phyloP scores from a whole-genome alignment of 1,140 invertebrate genomes.

The Drosophila auraria region DNA sequence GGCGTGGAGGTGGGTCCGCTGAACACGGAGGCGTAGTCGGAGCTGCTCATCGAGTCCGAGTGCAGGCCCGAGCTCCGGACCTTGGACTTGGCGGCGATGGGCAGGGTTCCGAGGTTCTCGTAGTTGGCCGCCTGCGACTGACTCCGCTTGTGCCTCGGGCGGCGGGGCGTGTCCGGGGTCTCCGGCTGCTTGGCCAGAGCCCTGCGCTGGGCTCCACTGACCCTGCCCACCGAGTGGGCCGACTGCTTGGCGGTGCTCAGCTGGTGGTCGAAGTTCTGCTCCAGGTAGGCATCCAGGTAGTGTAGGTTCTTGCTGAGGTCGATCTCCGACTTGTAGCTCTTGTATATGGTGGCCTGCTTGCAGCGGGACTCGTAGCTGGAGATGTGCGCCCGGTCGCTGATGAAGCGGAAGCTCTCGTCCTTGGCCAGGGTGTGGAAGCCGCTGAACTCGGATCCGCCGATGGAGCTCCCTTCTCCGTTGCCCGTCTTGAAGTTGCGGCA shows the following conservation, averaged over 20 bases:
- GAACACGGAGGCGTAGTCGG: slow-evolving; percentile 84
- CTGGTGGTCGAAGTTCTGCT: slow-evolving; percentile 81
- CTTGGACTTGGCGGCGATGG: slow-evolving; percentile 45
- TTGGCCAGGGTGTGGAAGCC: slow-evolving; percentile 76
- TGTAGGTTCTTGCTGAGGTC: slow-evolving; percentile 83
- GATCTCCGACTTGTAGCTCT: slow-evolving; percentile 84
- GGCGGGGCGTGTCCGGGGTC: slow-evolving; percentile 26
- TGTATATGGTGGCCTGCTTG: slow-evolving; percentile 80
- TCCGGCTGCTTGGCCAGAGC: slow-evolving; percentile 50
- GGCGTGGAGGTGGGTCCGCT: slow-evolving; percentile 68
- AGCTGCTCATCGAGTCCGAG: slow-evolving; percentile 81
- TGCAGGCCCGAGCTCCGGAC: slow-evolving; percentile 24
- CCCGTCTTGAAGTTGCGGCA: slow-evolving; percentile 77
- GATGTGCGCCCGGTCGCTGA: slow-evolving; percentile 74
- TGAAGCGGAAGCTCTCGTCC: slow-evolving; percentile 82
- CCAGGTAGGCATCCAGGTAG: slow-evolving; percentile 81
- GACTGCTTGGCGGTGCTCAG: slow-evolving; percentile 61
- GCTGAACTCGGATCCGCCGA: slow-evolving; percentile 56
- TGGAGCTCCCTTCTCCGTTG: slow-evolving; percentile 24
- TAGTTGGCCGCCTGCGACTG: slow-evolving; percentile 71
- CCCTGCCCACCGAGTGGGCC: slow-evolving; percentile 73
- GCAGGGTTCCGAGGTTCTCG: slow-evolving; percentile 73
- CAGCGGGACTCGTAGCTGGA: slow-evolving; percentile 76
- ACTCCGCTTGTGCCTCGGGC: slow-evolving; percentile 65
- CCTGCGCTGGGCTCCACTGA: slow-evolving; percentile 51